A percentile compares a stretch with the other conserved stretches of the same genome.
Evolutionary conservation across 1,140 invertebrate genomes (phyloP).

Genomic region (Zaprionus inermis): DNA sequence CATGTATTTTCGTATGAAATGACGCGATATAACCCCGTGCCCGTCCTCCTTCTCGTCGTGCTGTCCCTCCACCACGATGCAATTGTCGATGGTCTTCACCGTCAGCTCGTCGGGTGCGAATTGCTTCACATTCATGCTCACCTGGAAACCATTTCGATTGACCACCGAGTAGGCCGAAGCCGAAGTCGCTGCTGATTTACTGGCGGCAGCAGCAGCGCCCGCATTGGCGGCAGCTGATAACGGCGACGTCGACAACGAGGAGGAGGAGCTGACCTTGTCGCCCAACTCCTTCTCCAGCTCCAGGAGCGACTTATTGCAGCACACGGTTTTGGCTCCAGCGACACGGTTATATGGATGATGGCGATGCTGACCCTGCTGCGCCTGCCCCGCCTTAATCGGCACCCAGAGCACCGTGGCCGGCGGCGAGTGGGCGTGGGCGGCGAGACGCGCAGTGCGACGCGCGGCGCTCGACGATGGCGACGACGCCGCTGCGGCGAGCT

Average conservation of each 20-base stretch:
- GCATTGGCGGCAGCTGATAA: conserved; percentile 4
- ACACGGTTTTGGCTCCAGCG: conserved; percentile 70
- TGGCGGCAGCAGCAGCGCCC: conserved; percentile 13
- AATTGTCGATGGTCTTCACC: conserved; percentile 90
- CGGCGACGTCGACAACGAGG: background rate
- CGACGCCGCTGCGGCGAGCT: conserved; percentile 11
- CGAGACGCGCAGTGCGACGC: conserved; percentile 46
- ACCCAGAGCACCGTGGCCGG: conserved; percentile 64
- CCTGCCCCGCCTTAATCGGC: conserved; percentile 60
- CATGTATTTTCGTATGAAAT: conserved; percentile 89
- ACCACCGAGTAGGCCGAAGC: conserved; percentile 72
- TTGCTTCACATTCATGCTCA: conserved; percentile 89
- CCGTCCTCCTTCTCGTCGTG: conserved; percentile 89
- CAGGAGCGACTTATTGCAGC: conserved; percentile 72
- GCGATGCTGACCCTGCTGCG: conserved; percentile 58
- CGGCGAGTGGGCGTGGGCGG: conserved; percentile 42
- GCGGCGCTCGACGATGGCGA: conserved; percentile 38
- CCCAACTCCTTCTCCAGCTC: conserved; percentile 73
- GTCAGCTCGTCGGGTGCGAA: conserved; percentile 91
- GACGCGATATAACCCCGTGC: conserved; percentile 87
- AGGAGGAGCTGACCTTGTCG: conserved; percentile 44
- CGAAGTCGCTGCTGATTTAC: conserved; percentile 34
- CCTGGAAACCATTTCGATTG: conserved; percentile 85
- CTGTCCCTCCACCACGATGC: conserved; percentile 88
- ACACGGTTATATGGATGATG: conserved; percentile 78